phyloP scores from a whole-genome alignment of 2,113 vertebrate genomes.

The Blennius ocellaris region DNA sequence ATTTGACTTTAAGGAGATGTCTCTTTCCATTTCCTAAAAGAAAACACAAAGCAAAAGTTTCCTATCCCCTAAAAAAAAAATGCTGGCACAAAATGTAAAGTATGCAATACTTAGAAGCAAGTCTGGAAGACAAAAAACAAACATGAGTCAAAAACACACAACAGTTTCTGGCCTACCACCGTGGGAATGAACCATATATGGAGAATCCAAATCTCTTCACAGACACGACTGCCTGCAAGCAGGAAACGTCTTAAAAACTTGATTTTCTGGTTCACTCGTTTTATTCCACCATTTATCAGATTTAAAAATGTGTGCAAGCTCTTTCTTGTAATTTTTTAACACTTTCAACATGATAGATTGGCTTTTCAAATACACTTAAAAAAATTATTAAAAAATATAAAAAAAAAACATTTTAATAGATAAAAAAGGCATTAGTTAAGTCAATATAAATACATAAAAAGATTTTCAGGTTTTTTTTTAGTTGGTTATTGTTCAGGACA shows the following conservation, averaged over 20 bases:
- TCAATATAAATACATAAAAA: not conserved
- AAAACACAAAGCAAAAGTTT: not conserved
- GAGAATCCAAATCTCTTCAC: slow-evolving; percentile 20
- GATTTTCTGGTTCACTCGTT: not conserved
- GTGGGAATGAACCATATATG: slow-evolving; percentile 72
- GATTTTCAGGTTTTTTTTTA: not conserved
- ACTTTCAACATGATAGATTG: too few species aligned
- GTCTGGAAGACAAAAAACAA: slow-evolving; percentile 43
- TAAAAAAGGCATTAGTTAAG: not conserved
- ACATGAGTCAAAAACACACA: slow-evolving; percentile 38
- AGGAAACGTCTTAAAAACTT: not conserved
- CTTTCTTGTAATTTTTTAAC: too few species aligned
- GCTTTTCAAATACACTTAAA: too few species aligned
- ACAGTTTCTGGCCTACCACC: slow-evolving; percentile 6
- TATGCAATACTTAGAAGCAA: not conserved
- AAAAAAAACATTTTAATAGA: too few species aligned
- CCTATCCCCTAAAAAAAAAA: not conserved
- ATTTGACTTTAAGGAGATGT: too few species aligned
- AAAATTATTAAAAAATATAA: not conserved
- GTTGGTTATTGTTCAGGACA: not conserved
- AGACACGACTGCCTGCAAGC: not conserved
- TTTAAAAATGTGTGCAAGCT: not conserved
- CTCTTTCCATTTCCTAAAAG: not conserved
- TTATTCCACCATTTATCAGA: not conserved
- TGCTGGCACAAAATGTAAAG: slow-evolving; percentile 1